phyloP scores from a whole-genome alignment of 2,113 vertebrate genomes.

The Colinus virginianus region DNA sequence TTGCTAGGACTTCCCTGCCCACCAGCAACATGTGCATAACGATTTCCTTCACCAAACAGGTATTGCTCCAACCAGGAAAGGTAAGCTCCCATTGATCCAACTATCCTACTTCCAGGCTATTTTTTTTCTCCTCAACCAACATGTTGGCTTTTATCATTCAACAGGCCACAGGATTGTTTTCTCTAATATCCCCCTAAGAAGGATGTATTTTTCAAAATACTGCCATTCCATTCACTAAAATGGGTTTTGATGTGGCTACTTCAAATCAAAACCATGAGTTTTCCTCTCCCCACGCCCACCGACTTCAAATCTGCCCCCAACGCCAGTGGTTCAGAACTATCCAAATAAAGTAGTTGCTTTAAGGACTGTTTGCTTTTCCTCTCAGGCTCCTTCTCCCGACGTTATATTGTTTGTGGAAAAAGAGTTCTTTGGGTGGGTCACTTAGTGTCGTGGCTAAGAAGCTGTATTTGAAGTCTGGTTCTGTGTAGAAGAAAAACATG shows the following conservation, averaged over 20 bases:
- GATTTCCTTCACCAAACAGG: not conserved
- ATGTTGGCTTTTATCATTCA: conserved; percentile 54
- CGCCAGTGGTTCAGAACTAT: conserved; percentile 75
- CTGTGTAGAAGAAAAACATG: conserved; percentile 55
- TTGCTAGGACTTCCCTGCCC: not conserved
- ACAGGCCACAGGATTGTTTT: conserved; percentile 57
- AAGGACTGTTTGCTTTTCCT: conserved; percentile 74
- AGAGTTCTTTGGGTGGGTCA: conserved; percentile 67
- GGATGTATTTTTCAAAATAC: conserved; percentile 67
- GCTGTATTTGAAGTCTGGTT: conserved; percentile 62
- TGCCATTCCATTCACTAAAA: conserved; percentile 59
- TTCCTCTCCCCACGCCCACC: conserved; percentile 55
- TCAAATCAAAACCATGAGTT: conserved; percentile 74
- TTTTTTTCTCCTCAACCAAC: not conserved
- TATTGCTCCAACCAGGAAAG: not conserved
- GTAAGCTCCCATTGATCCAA: not conserved
- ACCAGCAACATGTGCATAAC: not conserved
- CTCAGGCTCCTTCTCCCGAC: conserved; percentile 55
- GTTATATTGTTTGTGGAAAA: conserved; percentile 71
- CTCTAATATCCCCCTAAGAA: conserved; percentile 62
- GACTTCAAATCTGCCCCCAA: conserved; percentile 50
- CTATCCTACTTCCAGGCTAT: not conserved
- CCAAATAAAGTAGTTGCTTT: conserved; percentile 72
- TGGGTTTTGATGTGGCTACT: conserved; percentile 75
- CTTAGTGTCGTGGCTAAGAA: conserved; percentile 58